A percentile compares a stretch with the other conserved stretches of the same genome.
These are phyloP conservation scores for Podarcis muralis DNA, from an alignment of 2,113 vertebrate genomes.

Conservation along the genomic window DNA sequence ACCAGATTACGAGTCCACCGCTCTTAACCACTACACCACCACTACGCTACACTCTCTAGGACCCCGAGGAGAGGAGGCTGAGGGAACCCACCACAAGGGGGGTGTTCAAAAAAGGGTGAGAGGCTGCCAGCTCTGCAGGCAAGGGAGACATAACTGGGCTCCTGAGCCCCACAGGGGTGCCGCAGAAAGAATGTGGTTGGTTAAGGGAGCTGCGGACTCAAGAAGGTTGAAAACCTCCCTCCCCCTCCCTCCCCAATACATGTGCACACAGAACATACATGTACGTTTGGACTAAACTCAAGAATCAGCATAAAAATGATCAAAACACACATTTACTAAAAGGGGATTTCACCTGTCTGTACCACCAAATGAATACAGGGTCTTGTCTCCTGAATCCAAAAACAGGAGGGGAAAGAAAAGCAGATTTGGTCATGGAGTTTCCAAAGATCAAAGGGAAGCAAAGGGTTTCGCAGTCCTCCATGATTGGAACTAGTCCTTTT, in stretches of 20 bases:
- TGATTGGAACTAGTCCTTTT: slow-evolving; percentile 27
- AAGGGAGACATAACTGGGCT: too few relatives aligned
- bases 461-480: slow-evolving; percentile 11
- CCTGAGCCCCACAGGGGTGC: too few relatives aligned
- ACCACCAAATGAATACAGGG: slow-evolving; percentile 7
- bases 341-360: slow-evolving; percentile 55
- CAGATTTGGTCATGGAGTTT: slow-evolving; percentile 62
- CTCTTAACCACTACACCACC: too few relatives aligned
- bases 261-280: neutral
- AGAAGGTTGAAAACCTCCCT: too few relatives aligned
- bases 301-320: slow-evolving; percentile 4
- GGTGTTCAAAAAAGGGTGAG: too few relatives aligned
- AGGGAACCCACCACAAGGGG: too few relatives aligned
- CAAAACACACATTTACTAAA: slow-evolving; percentile 47
- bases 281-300: slow-evolving; percentile 33
- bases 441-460: slow-evolving; percentile 57
- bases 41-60: too few relatives aligned
- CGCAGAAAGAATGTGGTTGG: too few relatives aligned
- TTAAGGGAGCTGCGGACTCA: too few relatives aligned
- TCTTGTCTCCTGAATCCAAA: slow-evolving; percentile 46
- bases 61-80: too few relatives aligned
- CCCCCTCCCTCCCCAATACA: slow-evolving; percentile 21
- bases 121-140: too few relatives aligned
- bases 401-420: slow-evolving; percentile 56
- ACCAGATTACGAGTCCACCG: too few relatives aligned